phyloP scores from a whole-genome alignment of 2,888 invertebrate genomes.

The Acronicta leporina region DNA sequence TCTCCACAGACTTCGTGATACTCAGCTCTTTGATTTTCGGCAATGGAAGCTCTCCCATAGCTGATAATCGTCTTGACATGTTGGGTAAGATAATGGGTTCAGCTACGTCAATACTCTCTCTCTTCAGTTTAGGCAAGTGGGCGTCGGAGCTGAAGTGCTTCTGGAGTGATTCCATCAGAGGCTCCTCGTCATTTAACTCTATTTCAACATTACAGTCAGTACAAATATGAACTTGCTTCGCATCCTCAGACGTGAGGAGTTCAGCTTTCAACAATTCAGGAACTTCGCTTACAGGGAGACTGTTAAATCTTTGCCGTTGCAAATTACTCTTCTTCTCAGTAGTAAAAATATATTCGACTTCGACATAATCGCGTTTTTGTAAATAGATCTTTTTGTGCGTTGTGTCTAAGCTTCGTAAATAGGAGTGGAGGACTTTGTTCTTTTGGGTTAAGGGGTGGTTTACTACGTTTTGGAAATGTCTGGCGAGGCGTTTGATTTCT shows the following conservation, averaged over 20 bases:
- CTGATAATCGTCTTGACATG: constrained; percentile 82
- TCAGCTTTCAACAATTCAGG: constrained; percentile 83
- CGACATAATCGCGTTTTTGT: constrained; percentile 77
- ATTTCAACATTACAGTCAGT: constrained; percentile 84
- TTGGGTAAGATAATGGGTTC: constrained; percentile 81
- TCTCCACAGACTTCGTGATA: constrained; percentile 74
- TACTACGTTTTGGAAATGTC: constrained; percentile 76
- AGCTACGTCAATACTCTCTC: constrained; percentile 82
- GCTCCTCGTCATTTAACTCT: constrained; percentile 81
- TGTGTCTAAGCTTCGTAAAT: constrained; percentile 73
- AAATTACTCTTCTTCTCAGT: constrained; percentile 84
- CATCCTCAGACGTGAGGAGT: constrained; percentile 71
- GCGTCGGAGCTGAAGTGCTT: constrained; percentile 81
- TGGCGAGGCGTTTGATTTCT: constrained; percentile 78
- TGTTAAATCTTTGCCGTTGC: constrained; percentile 83
- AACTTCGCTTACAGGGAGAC: constrained; percentile 83
- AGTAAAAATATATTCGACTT: constrained; percentile 85
- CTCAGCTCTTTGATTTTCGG: constrained; percentile 72
- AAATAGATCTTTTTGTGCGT: constrained; percentile 76
- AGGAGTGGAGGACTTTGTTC: constrained; percentile 68
- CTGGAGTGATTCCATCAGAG: constrained; percentile 83
- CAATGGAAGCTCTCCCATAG: constrained; percentile 75
- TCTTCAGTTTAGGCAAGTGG: constrained; percentile 79
- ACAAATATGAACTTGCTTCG: constrained; percentile 83
- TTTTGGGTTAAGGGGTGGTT: constrained; percentile 76